A percentile compares a stretch with the other conserved stretches of the same genome.
These are phyloP conservation scores for Lacerta bilineata DNA, from an alignment of 2,797 vertebrate genomes.

Conservation along the genomic window DNA sequence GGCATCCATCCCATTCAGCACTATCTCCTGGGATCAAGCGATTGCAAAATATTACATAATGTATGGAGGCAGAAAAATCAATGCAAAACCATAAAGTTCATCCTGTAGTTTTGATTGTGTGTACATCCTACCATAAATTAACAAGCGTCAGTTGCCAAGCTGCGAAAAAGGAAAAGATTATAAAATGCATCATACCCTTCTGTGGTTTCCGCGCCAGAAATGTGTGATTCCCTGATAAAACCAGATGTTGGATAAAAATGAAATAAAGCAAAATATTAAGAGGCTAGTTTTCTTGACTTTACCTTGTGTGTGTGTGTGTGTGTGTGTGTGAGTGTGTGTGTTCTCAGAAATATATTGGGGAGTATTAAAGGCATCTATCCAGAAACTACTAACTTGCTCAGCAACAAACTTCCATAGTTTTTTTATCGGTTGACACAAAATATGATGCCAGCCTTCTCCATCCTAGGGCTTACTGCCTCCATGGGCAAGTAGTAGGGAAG, in stretches of 20 bases:
- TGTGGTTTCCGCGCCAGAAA: not conserved
- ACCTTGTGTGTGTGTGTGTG: not conserved
- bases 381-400: not conserved
- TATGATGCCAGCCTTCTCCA: no score
- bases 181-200: slow-evolving; percentile 2
- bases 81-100: slow-evolving; percentile 5
- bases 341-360: not conserved
- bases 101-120: slow-evolving; percentile 6
- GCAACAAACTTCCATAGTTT: not conserved
- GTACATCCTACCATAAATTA: slow-evolving; percentile 12
- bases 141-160: not conserved
- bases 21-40: slow-evolving; percentile 11
- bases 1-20: not conserved
- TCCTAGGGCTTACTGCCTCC: no score
- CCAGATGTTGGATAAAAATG: not conserved
- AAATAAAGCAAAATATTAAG: not conserved
- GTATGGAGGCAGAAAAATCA: slow-evolving; percentile 6
- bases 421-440: not conserved
- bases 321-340: not conserved
- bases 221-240: not conserved
- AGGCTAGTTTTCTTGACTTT: not conserved
- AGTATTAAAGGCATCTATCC: not conserved
- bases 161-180: not conserved
- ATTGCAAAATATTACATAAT: slow-evolving; percentile 26
- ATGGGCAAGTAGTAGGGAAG: not conserved